Evolutionary conservation across 2,113 vertebrate species (phyloP), one percentile per base, ranked within the genome.

Genomic region (Orcinus orca): DNA sequence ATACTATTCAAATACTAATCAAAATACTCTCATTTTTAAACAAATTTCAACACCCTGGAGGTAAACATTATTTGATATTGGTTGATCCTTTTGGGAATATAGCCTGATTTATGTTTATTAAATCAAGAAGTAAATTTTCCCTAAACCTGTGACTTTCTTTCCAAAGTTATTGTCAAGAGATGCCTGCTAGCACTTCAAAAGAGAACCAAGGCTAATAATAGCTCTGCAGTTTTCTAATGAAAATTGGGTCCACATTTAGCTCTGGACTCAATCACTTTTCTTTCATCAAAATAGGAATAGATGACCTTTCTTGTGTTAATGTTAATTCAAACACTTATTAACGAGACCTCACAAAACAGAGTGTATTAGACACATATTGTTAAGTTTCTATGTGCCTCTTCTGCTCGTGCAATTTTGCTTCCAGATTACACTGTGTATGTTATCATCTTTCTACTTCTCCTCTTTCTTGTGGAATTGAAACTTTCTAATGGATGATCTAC

Each of bases 1-100:
- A 62, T 2, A n/a, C 38, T 33, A 50, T 62, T 62, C 21, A 87
- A 63, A 92, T 17, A 55, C n/a, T 92, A 80, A 55, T 87, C 44
- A 95, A 87, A 80, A 87, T 81, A 21, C n/a, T 89, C 20, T 89
- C 6, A 63, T 33, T 70, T 84, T 84, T 50, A 80, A 95, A 62
- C 17, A 50, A 90, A 77, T 77, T 85, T 90, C 53, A 53, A 67
- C 31, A 70, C 53, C 12, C 38, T 80, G 31, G 26, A 41, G 85
- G 41, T 60, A 91, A 71, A 81, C n/a, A 81, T 80, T 73, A 81
- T 33, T 84, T 90, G 53, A 77, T 68, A 60, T 68, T 60, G 8
- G 18, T 58, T 44, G 31, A 70, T 81, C 21, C 36, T 20, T 70
- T 79, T 47, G 38, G 74, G 38, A 77, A 85, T 50, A 10, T 31